Evolutionary conservation across 2,888 invertebrate genomes (phyloP).

Genomic region (Abrostola tripartita): DNA sequence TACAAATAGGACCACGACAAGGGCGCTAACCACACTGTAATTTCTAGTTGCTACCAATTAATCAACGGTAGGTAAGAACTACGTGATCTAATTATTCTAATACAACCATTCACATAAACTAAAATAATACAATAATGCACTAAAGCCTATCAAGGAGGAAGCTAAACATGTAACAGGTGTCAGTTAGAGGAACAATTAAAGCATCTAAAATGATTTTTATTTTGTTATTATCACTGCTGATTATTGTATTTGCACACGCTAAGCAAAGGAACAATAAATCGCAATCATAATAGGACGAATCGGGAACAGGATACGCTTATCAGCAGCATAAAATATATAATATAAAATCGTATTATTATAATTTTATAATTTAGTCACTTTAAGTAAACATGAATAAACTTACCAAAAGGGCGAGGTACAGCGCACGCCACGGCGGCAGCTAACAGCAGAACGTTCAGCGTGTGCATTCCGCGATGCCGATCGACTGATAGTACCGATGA

Average conservation of each 20-base stretch:
- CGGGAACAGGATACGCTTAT: conserved; percentile 59
- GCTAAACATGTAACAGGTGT: conserved; percentile 68
- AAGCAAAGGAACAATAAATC: conserved; percentile 30
- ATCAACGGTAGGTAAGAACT: too few species aligned
- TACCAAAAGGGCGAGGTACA: conserved; percentile 73
- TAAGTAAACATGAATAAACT: conserved; percentile 50
- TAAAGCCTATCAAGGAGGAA: not conserved
- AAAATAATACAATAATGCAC: not conserved
- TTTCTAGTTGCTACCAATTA: not conserved
- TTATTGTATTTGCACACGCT: conserved; percentile 18
- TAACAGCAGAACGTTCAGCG: conserved; percentile 65
- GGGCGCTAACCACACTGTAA: not conserved
- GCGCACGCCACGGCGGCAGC: conserved; percentile 68
- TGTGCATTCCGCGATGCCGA: conserved; percentile 68
- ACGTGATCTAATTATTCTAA: not conserved
- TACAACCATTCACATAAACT: conserved; percentile 1
- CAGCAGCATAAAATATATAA: conserved; percentile 30
- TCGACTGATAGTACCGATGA: conserved; percentile 49
- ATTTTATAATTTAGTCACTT: conserved; percentile 10
- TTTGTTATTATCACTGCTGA: conserved; percentile 9
- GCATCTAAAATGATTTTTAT: not conserved
- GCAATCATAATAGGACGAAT: conserved; percentile 34
- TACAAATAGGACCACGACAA: not conserved
- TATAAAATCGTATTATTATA: conserved; percentile 20
- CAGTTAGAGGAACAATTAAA: conserved; percentile 8